These are phyloP conservation scores for Automeris io DNA, from an alignment of 2,888 invertebrate species.

Conservation along the genomic window DNA sequence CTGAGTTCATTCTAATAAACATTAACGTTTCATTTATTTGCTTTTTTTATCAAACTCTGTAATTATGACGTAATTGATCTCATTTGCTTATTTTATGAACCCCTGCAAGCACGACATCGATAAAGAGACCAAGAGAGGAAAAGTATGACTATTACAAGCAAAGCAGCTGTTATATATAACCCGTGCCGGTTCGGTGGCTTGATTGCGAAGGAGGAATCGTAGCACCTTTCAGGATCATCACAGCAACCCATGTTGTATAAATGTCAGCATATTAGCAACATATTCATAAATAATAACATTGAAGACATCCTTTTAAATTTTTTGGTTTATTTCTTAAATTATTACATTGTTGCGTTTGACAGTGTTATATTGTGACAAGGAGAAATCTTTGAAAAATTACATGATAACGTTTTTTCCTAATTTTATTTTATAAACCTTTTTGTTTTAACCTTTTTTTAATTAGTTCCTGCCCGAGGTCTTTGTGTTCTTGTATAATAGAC, in stretches of 20 bases:
- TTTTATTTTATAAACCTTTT: too few species aligned
- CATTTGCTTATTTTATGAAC: constrained; percentile 4
- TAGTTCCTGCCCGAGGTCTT: too few species aligned
- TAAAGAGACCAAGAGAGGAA: constrained; percentile 36
- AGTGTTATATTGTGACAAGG: too few species aligned
- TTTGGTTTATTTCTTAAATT: not conserved
- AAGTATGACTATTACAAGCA: constrained; percentile 32
- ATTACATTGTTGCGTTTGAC: not conserved
- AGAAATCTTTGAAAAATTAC: too few species aligned
- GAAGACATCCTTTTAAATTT: not conserved
- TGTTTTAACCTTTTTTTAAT: too few species aligned
- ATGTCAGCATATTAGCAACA: not conserved
- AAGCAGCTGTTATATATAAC: constrained; percentile 21
- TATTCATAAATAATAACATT: not conserved
- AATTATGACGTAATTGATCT: too few species aligned
- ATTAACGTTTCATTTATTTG: too few species aligned
- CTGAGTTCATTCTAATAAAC: too few species aligned
- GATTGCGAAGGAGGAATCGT: constrained; percentile 18
- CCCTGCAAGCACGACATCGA: constrained; percentile 22
- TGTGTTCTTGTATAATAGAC: too few species aligned
- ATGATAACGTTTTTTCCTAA: too few species aligned
- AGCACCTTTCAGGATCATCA: constrained; percentile 14
- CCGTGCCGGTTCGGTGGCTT: constrained; percentile 29
- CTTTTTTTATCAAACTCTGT: too few species aligned
- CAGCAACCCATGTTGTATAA: constrained; percentile 22